phyloP scores from a whole-genome alignment of 2,797 vertebrate genomes.

The Momotus momota region DNA sequence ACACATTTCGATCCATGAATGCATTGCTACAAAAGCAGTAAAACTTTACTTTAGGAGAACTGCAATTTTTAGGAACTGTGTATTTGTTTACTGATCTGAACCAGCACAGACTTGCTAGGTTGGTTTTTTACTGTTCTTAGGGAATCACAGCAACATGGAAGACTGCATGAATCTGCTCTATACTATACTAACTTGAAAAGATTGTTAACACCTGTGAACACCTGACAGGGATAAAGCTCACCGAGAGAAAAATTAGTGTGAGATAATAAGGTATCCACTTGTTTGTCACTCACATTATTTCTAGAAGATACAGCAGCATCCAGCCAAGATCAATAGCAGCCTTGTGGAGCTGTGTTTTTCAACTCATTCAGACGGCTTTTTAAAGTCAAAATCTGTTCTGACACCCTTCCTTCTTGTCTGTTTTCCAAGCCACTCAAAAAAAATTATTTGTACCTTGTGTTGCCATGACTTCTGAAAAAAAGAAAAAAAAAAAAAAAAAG shows the following conservation, averaged over 20 bases:
- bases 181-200: neutral
- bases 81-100: neutral
- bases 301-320: neutral
- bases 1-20: neutral
- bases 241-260: neutral
- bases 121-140: neutral
- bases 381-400: neutral
- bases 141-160: neutral
- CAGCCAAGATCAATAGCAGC: neutral
- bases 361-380: neutral
- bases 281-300: neutral
- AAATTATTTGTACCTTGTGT: neutral
- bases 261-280: neutral
- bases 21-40: neutral
- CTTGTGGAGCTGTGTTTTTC: neutral
- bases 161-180: neutral
- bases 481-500: neutral
- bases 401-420: neutral
- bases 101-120: neutral
- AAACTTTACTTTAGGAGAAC: neutral
- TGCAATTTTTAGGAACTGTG: neutral
- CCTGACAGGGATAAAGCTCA: neutral
- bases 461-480: neutral
- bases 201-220: neutral
- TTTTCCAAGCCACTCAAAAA: neutral